phyloP scores from a whole-genome alignment of 2,797 vertebrate species.

The Graptemys geographica region DNA sequence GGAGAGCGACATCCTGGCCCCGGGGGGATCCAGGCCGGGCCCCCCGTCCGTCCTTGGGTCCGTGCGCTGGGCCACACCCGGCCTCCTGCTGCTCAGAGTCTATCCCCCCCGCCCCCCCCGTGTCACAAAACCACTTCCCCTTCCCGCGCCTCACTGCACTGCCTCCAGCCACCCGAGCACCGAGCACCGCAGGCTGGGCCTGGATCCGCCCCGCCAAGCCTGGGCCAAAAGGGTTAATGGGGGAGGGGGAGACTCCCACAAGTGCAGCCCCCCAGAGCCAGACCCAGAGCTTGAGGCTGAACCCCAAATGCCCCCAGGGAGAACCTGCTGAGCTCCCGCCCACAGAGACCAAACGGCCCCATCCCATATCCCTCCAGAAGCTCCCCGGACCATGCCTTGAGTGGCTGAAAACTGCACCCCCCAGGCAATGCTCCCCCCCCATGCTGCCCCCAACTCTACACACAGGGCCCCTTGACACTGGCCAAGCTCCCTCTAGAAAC shows the following conservation, averaged over 20 bases:
- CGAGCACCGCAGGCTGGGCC: neutral
- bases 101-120: neutral
- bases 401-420: neutral
- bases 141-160: too few species aligned
- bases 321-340: too few species aligned
- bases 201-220: neutral
- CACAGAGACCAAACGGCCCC: too few species aligned
- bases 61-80: neutral
- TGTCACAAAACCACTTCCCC: neutral
- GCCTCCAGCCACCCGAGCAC: neutral
- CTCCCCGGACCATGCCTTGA: neutral
- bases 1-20: slow-evolving; percentile 55
- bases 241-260: too few species aligned
- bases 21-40: neutral
- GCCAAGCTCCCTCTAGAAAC: neutral
- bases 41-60: neutral
- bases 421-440: neutral
- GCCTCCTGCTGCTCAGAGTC: slow-evolving; percentile 65
- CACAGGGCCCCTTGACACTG: neutral
- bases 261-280: too few species aligned
- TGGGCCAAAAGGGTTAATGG: too few species aligned
- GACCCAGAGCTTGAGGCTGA: too few species aligned
- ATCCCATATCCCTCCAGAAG: neutral
- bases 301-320: too few species aligned
- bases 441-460: neutral